These are phyloP conservation scores for Lasius fuliginosus DNA, from an alignment of 2,888 invertebrate genomes.

Conservation along the genomic window DNA sequence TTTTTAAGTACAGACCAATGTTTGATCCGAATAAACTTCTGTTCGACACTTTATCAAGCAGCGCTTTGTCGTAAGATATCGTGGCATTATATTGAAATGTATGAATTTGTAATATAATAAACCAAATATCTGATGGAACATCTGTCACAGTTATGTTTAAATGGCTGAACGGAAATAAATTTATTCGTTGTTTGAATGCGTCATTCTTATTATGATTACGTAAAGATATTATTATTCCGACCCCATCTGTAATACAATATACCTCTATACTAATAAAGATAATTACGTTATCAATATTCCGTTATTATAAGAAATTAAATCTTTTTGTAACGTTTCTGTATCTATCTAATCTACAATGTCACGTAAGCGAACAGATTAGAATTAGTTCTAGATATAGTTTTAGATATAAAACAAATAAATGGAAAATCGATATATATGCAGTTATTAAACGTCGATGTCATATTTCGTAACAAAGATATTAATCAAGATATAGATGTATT, in stretches of 20 bases:
- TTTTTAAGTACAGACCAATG: constrained; percentile 87
- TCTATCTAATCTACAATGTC: background rate
- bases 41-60: constrained; percentile 70
- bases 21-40: constrained; percentile 88
- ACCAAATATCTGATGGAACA: constrained; percentile 87
- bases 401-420: background rate
- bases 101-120: constrained; percentile 90
- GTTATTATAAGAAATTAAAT: constrained; percentile 46
- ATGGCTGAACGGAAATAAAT: constrained; percentile 72
- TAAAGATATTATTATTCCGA: constrained; percentile 72
- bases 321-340: constrained; percentile 36
- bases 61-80: constrained; percentile 86
- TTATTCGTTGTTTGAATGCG: constrained; percentile 77
- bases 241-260: constrained; percentile 63
- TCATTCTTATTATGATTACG: constrained; percentile 74
- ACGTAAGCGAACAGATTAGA: background rate
- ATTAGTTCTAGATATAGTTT: background rate
- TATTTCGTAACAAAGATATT: background rate
- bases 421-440: background rate
- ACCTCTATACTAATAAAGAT: constrained; percentile 2
- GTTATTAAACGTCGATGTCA: background rate
- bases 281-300: background rate
- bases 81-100: constrained; percentile 88
- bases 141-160: constrained; percentile 86
- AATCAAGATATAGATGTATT: background rate